Percentiles rank a stretch among this genome's conserved stretches.
Conservation (phyloP, 2,888 invertebrate species). For the Tachina lurida region DNA sequence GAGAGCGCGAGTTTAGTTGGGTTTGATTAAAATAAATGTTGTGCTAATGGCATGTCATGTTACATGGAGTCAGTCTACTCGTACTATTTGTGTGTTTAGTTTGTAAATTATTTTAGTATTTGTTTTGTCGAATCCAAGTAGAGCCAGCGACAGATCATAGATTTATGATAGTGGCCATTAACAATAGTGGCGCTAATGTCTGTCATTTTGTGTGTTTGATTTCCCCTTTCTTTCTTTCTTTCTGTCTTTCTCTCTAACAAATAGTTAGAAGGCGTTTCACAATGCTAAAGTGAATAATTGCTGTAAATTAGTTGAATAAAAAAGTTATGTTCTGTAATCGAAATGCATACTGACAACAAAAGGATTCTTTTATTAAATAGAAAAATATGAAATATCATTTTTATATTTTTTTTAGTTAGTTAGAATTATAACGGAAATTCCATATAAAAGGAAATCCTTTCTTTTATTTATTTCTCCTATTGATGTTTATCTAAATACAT, state of each 20-base stretch:
- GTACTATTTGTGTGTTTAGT: background rate
- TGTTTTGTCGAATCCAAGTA: conserved; percentile 49
- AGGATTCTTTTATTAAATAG: conserved; percentile 49
- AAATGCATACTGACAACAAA: conserved; percentile 35
- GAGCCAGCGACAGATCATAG: conserved; percentile 63
- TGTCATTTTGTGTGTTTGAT: conserved; percentile 54
- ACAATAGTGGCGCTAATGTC: conserved; percentile 69
- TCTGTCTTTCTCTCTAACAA: background rate
- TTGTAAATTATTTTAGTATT: conserved; percentile 65
- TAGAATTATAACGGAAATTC: conserved; percentile 54
- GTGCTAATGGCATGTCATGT: conserved; percentile 71
- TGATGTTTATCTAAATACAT: conserved; percentile 63
- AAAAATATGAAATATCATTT: conserved; percentile 69
- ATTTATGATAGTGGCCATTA: conserved; percentile 71
- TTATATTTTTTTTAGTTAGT: conserved; percentile 5
- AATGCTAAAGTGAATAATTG: conserved; percentile 69
- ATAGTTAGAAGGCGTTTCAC: conserved; percentile 56
- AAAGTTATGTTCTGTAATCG: conserved; percentile 44
- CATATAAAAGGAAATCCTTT: conserved; percentile 66
- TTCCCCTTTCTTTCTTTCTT: conserved; percentile 37
- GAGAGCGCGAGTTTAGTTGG: conserved; percentile 29
- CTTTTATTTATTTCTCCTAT: conserved; percentile 15
- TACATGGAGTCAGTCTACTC: conserved; percentile 30
- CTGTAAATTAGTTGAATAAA: conserved; percentile 63
- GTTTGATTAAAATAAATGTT: conserved; percentile 67